Evolutionary conservation across 2,113 vertebrate genomes (phyloP).

Genomic region (Zapus hudsonius): DNA sequence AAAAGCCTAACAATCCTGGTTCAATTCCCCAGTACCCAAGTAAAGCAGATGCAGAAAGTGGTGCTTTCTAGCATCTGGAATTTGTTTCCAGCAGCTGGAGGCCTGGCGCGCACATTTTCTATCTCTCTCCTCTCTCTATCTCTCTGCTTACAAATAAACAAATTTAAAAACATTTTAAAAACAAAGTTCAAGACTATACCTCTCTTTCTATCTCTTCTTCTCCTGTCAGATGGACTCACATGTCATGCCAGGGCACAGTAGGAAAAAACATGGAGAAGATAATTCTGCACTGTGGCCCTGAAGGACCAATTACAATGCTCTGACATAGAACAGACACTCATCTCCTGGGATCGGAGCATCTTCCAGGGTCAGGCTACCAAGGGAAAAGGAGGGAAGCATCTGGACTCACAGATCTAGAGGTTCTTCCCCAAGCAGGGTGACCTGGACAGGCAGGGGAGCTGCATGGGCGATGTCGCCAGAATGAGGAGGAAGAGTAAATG

Average conservation of each 20-base stretch:
- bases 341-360: conserved; percentile 55
- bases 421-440: not conserved
- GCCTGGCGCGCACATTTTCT: too few species aligned
- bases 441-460: not conserved
- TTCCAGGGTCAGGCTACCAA: not conserved
- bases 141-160: too few species aligned
- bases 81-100: too few species aligned
- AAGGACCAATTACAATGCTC: conserved; percentile 52
- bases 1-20: too few species aligned
- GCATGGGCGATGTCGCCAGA: not conserved
- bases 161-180: too few species aligned
- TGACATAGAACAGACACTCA: conserved; percentile 16
- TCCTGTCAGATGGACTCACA: not conserved
- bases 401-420: not conserved
- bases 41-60: too few species aligned
- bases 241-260: not conserved
- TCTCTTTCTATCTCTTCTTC: not conserved
- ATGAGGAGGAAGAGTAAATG: not conserved
- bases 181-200: not conserved
- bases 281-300: not conserved
- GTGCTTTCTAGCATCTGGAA: too few species aligned
- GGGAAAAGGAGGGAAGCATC: not conserved
- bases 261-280: not conserved
- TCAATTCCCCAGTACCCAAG: too few species aligned
- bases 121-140: too few species aligned